These are phyloP conservation scores for Notodonta ziczac DNA, from an alignment of 2,888 invertebrate genomes.

Conservation along the genomic window DNA sequence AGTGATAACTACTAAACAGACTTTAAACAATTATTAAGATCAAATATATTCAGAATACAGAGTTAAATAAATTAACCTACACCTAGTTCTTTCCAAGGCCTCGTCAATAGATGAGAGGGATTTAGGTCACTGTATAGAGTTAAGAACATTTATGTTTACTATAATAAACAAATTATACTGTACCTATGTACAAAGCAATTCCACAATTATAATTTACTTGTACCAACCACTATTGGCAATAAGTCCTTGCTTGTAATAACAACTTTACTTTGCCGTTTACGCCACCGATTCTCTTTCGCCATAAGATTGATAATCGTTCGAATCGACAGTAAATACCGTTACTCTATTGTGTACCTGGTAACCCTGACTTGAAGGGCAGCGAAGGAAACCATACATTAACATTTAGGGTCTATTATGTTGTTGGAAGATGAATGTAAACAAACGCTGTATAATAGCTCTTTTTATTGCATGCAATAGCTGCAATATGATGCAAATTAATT, in stretches of 20 bases:
- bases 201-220: conserved; percentile 4
- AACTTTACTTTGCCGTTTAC: conserved; percentile 10
- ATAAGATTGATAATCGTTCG: conserved; percentile 18
- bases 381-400: conserved; percentile 40
- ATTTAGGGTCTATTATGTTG: conserved; percentile 43
- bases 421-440: conserved; percentile 38
- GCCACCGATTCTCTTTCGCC: not conserved
- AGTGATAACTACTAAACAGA: too few relatives aligned
- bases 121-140: not conserved
- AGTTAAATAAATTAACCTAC: not conserved
- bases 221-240: conserved; percentile 2
- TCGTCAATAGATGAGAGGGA: not conserved
- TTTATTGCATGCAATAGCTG: conserved; percentile 1
- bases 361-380: conserved; percentile 42
- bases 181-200: conserved; percentile 7
- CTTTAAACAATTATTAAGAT: too few relatives aligned
- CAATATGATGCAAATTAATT: not conserved
- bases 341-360: conserved; percentile 26
- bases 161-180: not conserved
- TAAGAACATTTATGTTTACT: too few relatives aligned
- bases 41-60: not conserved
- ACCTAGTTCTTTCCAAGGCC: not conserved
- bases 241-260: conserved; percentile 23
- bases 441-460: conserved; percentile 9
- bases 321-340: not conserved